Conservation (phyloP, 2,113 vertebrate species). For the Anguilla rostrata region DNA sequence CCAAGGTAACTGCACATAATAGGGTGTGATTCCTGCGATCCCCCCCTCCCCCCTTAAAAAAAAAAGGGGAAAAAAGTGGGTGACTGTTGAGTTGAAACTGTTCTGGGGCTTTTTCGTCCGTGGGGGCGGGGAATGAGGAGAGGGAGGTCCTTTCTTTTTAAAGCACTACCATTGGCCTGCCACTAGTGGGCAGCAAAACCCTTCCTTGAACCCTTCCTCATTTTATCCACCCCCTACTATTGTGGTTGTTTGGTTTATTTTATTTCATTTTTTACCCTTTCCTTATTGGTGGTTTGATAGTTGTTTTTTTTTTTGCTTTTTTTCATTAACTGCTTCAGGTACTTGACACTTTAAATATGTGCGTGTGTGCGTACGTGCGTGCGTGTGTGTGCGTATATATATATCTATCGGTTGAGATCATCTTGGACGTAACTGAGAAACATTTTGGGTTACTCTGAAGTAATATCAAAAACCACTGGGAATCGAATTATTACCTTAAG, state of each 20-base stretch:
- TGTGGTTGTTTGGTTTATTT: slow-evolving; percentile 60
- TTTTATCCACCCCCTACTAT: slow-evolving; percentile 53
- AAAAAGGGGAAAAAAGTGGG: slow-evolving; percentile 54
- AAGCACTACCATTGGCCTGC: slow-evolving; percentile 70
- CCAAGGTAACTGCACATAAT: background rate
- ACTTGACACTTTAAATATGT: slow-evolving; percentile 79
- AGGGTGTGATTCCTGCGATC: slow-evolving; percentile 70
- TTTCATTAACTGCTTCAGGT: slow-evolving; percentile 71
- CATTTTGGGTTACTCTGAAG: background rate
- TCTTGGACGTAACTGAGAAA: too few relatives aligned
- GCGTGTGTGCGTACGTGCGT: background rate
- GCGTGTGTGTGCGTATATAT: background rate
- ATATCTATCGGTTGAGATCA: too few relatives aligned
- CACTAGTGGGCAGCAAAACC: slow-evolving; percentile 57
- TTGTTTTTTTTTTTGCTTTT: slow-evolving; percentile 49
- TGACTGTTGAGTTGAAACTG: slow-evolving; percentile 61
- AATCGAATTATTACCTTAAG: too few relatives aligned
- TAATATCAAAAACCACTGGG: too few relatives aligned
- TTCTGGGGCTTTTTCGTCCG: slow-evolving; percentile 53
- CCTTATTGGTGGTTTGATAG: slow-evolving; percentile 32
- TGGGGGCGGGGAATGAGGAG: slow-evolving; percentile 53
- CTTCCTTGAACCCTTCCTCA: background rate
- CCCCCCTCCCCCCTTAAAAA: slow-evolving; percentile 71
- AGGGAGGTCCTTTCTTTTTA: slow-evolving; percentile 64
- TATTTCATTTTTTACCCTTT: slow-evolving; percentile 64